phyloP scores from a whole-genome alignment of 2,797 vertebrate genomes.

The Kryptopterus vitreolus region DNA sequence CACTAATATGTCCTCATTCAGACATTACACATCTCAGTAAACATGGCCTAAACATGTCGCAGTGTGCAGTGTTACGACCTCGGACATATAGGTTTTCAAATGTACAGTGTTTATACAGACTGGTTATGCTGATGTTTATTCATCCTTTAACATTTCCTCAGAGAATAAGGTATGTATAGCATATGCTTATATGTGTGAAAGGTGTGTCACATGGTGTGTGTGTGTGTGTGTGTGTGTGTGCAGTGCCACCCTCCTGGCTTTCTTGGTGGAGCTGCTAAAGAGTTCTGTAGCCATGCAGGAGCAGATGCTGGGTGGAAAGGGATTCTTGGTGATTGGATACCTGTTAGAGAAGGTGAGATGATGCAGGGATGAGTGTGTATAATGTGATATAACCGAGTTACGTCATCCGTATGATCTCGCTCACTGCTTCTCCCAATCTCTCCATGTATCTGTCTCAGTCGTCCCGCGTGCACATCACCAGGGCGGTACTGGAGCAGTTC shows the following conservation, averaged over 20 bases:
- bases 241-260: constrained; percentile 86
- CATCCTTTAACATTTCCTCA: background rate
- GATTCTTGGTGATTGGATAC: constrained; percentile 96
- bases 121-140: too few relatives aligned
- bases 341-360: constrained; percentile 91
- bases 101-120: too few relatives aligned
- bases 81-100: background rate
- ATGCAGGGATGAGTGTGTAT: background rate
- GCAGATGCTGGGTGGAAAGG: constrained; percentile 96
- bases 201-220: background rate
- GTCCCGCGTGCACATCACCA: constrained; percentile 90
- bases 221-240: constrained; percentile 17
- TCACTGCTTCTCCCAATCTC: background rate
- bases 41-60: background rate
- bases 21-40: background rate
- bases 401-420: background rate
- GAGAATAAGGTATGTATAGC: background rate
- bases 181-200: background rate
- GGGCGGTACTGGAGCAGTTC: constrained; percentile 94
- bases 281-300: constrained; percentile 99
- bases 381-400: background rate
- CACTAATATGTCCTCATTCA: background rate
- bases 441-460: constrained; percentile 72
- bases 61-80: background rate
- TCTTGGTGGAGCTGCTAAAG: constrained; percentile 95